Conservation (phyloP, 2,888 invertebrate species). For the Cosmorhoe ocellata region DNA sequence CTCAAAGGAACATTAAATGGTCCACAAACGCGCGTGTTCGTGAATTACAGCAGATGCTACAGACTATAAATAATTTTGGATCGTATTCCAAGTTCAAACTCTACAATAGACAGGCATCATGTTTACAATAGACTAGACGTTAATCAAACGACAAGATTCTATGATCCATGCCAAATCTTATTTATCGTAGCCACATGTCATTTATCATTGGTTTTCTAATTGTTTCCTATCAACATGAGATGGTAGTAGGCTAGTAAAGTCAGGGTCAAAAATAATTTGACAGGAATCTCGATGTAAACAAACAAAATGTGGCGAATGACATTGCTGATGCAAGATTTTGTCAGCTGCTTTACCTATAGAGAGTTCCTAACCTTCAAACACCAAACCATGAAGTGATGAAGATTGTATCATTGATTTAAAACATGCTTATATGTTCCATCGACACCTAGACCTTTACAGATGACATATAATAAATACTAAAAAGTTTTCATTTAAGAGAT, state of each 20-base stretch:
- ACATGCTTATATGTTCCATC: too few species aligned
- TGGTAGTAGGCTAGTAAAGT: background rate
- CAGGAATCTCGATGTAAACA: constrained; percentile 10
- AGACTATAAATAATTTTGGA: constrained; percentile 24
- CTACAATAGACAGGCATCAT: constrained; percentile 28
- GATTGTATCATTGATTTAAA: too few species aligned
- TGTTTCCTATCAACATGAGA: background rate
- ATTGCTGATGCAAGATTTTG: constrained; percentile 11
- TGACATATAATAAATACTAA: too few species aligned
- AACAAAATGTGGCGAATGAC: constrained; percentile 6
- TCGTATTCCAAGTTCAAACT: constrained; percentile 29
- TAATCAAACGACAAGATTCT: constrained; percentile 31
- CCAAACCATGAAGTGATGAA: background rate
- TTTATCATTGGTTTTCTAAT: too few species aligned
- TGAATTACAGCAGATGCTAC: constrained; percentile 14
- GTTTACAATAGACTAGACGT: constrained; percentile 37
- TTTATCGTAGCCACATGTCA: constrained; percentile 1
- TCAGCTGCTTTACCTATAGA: constrained; percentile 13
- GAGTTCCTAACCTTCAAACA: constrained; percentile 20
- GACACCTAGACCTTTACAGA: too few species aligned
- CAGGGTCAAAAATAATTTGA: constrained; percentile 1
- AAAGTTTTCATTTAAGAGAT: too few species aligned
- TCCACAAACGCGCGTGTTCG: constrained; percentile 5
- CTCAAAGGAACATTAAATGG: background rate
- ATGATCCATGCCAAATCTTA: constrained; percentile 37